A percentile compares a stretch with the other conserved stretches of the same genome.
phyloP scores from a whole-genome alignment of 2,888 invertebrate species.

The Xylocampa areola region DNA sequence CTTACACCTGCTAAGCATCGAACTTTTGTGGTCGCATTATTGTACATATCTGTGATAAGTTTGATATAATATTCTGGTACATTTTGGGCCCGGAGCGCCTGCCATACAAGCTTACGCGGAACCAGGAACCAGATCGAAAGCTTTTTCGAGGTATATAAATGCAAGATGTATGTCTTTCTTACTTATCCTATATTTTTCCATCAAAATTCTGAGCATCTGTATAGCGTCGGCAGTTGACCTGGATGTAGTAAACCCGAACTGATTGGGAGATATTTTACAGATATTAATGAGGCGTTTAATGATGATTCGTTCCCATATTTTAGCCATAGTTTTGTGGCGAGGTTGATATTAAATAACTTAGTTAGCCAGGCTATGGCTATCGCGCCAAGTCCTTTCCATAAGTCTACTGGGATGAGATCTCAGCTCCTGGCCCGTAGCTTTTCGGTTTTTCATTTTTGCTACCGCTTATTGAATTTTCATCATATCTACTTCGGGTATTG shows the following conservation, averaged over 20 bases:
- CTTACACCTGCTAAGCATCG: not conserved
- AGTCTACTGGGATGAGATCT: too few species aligned
- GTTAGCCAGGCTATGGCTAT: too few species aligned
- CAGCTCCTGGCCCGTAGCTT: too few species aligned
- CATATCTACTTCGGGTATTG: too few species aligned
- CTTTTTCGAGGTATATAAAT: constrained; percentile 10
- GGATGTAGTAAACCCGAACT: too few species aligned
- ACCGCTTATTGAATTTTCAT: too few species aligned
- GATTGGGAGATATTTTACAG: not conserved
- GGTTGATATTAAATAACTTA: too few species aligned
- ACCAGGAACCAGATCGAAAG: constrained; percentile 4
- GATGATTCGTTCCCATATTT: not conserved
- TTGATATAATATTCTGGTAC: not conserved
- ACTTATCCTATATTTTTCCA: constrained; percentile 5
- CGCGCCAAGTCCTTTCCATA: too few species aligned
- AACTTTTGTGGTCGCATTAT: not conserved
- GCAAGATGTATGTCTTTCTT: constrained; percentile 4
- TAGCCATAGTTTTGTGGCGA: not conserved
- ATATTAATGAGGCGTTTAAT: not conserved
- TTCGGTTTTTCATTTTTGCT: too few species aligned
- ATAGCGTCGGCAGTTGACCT: not conserved
- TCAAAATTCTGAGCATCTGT: not conserved
- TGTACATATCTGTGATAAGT: not conserved
- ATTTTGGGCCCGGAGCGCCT: not conserved
- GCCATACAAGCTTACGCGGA: constrained; percentile 6